phyloP scores from a whole-genome alignment of 2,888 invertebrate species.

The Sphaeridia pumilis region DNA sequence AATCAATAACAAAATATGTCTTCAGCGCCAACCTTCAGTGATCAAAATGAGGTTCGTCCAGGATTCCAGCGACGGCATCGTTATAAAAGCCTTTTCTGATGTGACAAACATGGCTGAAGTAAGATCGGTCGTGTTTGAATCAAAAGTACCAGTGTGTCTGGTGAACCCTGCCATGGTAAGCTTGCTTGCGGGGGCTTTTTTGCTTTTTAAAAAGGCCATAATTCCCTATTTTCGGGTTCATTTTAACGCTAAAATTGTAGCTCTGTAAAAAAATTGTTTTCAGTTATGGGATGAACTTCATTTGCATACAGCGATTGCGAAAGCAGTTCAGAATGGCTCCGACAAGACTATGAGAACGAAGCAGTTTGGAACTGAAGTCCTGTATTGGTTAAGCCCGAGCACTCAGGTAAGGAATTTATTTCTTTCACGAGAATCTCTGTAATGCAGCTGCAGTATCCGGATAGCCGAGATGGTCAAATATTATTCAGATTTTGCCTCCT shows the following conservation, averaged over 20 bases:
- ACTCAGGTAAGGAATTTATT: neutral
- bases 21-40: too few relatives aligned
- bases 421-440: neutral
- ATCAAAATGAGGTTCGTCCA: neutral
- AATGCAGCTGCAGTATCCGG: neutral
- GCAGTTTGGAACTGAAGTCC: constrained; percentile 1
- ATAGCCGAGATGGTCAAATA: neutral
- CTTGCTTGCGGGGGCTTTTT: neutral
- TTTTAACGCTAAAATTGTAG: too few relatives aligned
- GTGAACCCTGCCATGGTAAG: neutral
- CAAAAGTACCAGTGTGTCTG: neutral
- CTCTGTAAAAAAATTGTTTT: neutral
- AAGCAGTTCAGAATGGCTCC: neutral
- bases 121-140: neutral
- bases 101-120: neutral
- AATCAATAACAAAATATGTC: too few relatives aligned
- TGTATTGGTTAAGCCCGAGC: neutral
- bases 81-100: neutral
- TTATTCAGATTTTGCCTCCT: neutral
- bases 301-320: neutral
- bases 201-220: neutral
- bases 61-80: neutral
- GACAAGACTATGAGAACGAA: neutral
- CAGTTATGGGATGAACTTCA: neutral
- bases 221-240: too few relatives aligned